Percentiles rank a stretch among this genome's conserved stretches.
These are phyloP conservation scores for Lymantria monacha DNA, from an alignment of 2,888 invertebrate species.

Conservation along the genomic window DNA sequence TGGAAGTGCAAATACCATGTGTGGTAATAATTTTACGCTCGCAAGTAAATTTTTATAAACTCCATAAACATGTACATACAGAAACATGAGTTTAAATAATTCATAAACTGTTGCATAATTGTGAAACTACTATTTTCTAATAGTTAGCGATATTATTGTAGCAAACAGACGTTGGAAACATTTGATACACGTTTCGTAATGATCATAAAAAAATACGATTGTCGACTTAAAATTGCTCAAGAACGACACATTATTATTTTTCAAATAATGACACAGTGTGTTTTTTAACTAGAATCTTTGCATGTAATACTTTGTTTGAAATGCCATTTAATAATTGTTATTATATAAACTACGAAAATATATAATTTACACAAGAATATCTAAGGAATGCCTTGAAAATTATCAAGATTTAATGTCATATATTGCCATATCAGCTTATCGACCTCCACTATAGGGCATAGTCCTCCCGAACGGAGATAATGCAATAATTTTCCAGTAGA, in stretches of 20 bases:
- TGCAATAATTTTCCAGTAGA: no score
- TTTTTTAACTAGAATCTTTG: neutral
- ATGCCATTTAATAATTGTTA: neutral
- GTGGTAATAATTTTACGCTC: no score
- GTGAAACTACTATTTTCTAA: constrained; percentile 26
- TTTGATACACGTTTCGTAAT: constrained; percentile 15
- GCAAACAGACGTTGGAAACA: constrained; percentile 13
- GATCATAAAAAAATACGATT: constrained; percentile 17
- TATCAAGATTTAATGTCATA: no score
- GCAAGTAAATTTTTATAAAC: no score
- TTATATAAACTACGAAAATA: no score
- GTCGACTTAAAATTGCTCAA: constrained; percentile 28
- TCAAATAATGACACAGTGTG: neutral
- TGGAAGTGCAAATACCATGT: no score
- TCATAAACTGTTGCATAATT: constrained; percentile 31
- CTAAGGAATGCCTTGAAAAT: no score
- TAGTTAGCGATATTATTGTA: constrained; percentile 17
- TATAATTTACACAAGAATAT: no score
- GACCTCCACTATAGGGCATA: no score
- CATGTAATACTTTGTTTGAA: neutral
- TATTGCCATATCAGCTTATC: no score
- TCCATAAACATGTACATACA: neutral
- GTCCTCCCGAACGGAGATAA: no score
- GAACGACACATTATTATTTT: constrained; percentile 10
- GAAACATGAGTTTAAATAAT: constrained; percentile 17